phyloP scores from a whole-genome alignment of 2,113 vertebrate genomes.

The Pardalotus punctatus region DNA sequence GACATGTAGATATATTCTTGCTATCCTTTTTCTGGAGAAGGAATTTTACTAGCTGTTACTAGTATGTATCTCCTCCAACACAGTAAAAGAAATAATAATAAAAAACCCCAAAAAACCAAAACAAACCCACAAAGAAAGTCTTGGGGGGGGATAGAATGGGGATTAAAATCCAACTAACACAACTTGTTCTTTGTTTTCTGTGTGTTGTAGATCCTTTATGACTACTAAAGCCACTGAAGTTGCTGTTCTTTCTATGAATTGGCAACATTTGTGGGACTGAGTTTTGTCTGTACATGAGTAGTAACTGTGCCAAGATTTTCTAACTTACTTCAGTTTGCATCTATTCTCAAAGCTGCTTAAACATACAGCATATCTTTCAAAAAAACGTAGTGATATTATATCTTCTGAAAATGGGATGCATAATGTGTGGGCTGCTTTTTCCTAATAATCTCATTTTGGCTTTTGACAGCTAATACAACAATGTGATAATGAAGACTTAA shows the following conservation, averaged over 20 bases:
- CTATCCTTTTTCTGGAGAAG: background rate
- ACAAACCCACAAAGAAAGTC: background rate
- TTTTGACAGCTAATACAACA: constrained; percentile 81
- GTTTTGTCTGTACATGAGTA: background rate
- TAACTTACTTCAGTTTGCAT: background rate
- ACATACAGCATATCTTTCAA: background rate
- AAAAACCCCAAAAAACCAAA: background rate
- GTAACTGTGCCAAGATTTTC: background rate
- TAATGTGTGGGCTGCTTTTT: background rate
- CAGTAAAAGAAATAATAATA: background rate
- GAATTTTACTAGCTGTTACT: background rate
- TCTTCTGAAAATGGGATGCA: background rate
- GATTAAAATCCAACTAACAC: background rate
- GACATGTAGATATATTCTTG: background rate
- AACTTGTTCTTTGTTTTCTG: background rate
- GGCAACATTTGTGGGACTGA: background rate
- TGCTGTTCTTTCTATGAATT: background rate
- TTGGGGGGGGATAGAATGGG: background rate
- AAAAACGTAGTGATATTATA: background rate
- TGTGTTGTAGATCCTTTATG: background rate
- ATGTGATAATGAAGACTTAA: constrained; percentile 86
- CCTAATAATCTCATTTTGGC: constrained; percentile 3
- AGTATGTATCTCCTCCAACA: background rate
- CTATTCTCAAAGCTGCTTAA: background rate
- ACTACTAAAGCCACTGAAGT: background rate